Conservation (phyloP, 2,888 invertebrate species). For the Drosophila leonis region DNA sequence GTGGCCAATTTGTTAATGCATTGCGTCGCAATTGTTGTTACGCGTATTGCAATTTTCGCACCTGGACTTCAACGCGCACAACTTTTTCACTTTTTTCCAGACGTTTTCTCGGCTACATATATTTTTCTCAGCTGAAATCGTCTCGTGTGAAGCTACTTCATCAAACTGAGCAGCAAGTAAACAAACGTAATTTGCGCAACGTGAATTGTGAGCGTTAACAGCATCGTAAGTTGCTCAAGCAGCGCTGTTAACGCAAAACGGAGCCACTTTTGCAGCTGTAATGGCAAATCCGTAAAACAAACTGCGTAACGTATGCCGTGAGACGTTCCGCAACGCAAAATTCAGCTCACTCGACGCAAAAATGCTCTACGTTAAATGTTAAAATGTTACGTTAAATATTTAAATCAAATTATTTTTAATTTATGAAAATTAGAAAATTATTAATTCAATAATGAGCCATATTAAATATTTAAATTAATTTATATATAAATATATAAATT, state of each 20-base stretch:
- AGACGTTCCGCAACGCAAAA: neutral
- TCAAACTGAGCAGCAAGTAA: slow-evolving; percentile 54
- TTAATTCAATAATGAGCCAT: neutral
- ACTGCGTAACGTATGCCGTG: slow-evolving; percentile 5
- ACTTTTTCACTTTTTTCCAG: slow-evolving; percentile 23
- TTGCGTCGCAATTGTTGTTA: slow-evolving; percentile 49
- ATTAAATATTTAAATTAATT: neutral
- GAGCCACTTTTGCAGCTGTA: neutral
- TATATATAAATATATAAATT: too few species aligned
- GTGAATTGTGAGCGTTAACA: slow-evolving; percentile 25
- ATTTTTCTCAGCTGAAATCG: slow-evolving; percentile 20
- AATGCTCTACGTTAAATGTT: neutral
- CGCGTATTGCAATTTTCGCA: slow-evolving; percentile 54
- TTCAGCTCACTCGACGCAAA: neutral
- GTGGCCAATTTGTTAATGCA: slow-evolving; percentile 60
- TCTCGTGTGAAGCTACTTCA: slow-evolving; percentile 48
- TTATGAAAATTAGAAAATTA: neutral
- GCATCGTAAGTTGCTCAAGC: slow-evolving; percentile 8
- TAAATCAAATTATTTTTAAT: neutral
- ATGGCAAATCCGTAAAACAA: slow-evolving; percentile 13
- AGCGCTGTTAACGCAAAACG: slow-evolving; percentile 21
- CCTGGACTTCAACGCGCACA: slow-evolving; percentile 34
- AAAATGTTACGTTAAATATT: neutral
- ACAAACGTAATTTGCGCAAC: slow-evolving; percentile 52
- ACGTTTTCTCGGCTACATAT: neutral